Conservation (phyloP, 2,113 vertebrate species). For the Empidonax alnorum region DNA sequence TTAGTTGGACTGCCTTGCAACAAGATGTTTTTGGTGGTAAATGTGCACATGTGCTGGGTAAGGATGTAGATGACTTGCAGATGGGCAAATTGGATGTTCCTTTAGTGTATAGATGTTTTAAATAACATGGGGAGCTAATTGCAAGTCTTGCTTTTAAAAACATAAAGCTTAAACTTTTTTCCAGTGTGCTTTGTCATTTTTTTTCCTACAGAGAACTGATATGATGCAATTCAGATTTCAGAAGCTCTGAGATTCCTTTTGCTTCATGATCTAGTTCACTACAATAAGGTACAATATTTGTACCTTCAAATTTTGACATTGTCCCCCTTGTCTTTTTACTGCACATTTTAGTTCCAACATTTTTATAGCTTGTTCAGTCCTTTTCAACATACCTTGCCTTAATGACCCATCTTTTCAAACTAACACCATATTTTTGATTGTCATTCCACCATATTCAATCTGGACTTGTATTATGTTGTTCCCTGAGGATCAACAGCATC, state of each 20-base stretch:
- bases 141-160: background rate
- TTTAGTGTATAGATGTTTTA: background rate
- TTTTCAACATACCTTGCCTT: background rate
- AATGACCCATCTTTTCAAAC: background rate
- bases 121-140: background rate
- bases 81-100: background rate
- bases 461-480: background rate
- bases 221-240: background rate
- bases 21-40: background rate
- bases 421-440: background rate
- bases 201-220: background rate
- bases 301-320: background rate
- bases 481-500: background rate
- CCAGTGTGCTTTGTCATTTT: background rate
- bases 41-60: background rate
- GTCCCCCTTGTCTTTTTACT: background rate
- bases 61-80: background rate
- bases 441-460: background rate
- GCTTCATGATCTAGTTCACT: background rate
- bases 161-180: background rate
- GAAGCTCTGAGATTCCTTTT: background rate
- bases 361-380: background rate
- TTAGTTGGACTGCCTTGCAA: background rate
- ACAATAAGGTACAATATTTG: background rate
- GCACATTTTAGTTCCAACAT: background rate